Base-by-base conservation (phyloP, 2,113 vertebrate genomes). In the Uria aalge region DNA sequence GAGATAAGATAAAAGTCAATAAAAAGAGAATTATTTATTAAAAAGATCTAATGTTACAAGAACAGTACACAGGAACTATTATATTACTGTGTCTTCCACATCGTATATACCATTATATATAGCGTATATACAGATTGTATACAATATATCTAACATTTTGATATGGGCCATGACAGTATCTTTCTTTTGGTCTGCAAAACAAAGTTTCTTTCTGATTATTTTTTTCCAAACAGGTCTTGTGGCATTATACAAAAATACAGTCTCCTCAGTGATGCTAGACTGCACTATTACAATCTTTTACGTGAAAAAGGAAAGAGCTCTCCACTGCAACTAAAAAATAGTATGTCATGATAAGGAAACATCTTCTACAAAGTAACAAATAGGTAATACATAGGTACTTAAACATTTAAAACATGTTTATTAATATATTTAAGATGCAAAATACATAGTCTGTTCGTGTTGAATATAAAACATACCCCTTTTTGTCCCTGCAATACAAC, bases 11-110 rank as follows among this genome's bases (percentile, higher is more conserved):
- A 98, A 98, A 98, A 98, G 97, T 97, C 98, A 98, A 98, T 98
- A 98, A 98, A 98, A 98, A 98, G 97, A 97, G 97, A 98, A 98
- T 98, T 98, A 94, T 98, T 98, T 98, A 98, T 98, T 98, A 98
- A 98, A 98, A 98, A 98, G 98, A 79, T 97, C 98, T 98, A 98
- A 97, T 98, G 97, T 98, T 98, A 98, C 98, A 98, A 98, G 98
- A 98, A 98, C 98, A 98, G 97, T 97, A 98, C 98, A 98, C 98
- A 98, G 98, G 86, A 98, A 98, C 98, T 97, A 98, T 97, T 98
- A 96, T 98, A 97, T 97, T 96, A 98, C 98, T 98, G 98, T 98
- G 98, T 95, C 97, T 98, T 97, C 97, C 98, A 98, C 97, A 87
- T 92, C 21, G 72, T 98, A 97, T 98, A 97, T 98, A 97, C 93